Evolutionary conservation across 2,888 invertebrate genomes (phyloP).

Genomic region (Alcis repandata): DNA sequence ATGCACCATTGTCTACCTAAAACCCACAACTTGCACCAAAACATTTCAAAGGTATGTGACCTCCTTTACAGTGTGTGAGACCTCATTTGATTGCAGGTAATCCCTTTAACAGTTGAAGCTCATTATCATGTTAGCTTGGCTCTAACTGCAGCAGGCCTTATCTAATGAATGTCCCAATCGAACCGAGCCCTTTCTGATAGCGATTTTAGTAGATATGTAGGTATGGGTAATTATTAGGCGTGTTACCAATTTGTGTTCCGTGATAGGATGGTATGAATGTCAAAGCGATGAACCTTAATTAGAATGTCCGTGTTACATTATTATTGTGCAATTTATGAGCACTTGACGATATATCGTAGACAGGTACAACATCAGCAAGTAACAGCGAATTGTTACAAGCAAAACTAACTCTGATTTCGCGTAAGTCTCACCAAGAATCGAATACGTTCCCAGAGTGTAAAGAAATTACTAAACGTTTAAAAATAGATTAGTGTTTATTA

Average conservation of each 20-base stretch:
- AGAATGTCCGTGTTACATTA: conserved; percentile 85
- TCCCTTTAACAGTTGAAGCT: conserved; percentile 72
- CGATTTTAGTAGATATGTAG: conserved; percentile 76
- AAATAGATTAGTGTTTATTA: conserved; percentile 87
- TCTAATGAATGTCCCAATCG: conserved; percentile 74
- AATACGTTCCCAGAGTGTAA: conserved; percentile 83
- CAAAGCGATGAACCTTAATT: conserved; percentile 87
- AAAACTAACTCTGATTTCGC: conserved; percentile 77
- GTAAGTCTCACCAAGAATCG: conserved; percentile 83
- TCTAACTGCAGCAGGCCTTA: conserved; percentile 77
- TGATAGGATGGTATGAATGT: conserved; percentile 85
- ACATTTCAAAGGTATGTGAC: conserved; percentile 71
- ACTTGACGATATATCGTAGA: conserved; percentile 67
- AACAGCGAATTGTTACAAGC: conserved; percentile 79
- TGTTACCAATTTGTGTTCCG: conserved; percentile 79
- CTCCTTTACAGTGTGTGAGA: conserved; percentile 53
- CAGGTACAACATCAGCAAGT: conserved; percentile 67
- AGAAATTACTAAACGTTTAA: conserved; percentile 86
- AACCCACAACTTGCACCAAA: conserved; percentile 86
- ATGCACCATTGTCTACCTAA: conserved; percentile 86
- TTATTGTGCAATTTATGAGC: conserved; percentile 82
- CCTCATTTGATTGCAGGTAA: conserved; percentile 60
- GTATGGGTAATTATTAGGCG: conserved; percentile 75
- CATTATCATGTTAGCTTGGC: conserved; percentile 79
- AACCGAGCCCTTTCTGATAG: conserved; percentile 84